phyloP scores from a whole-genome alignment of 2,888 invertebrate genomes.

The Aricia artaxerxes region DNA sequence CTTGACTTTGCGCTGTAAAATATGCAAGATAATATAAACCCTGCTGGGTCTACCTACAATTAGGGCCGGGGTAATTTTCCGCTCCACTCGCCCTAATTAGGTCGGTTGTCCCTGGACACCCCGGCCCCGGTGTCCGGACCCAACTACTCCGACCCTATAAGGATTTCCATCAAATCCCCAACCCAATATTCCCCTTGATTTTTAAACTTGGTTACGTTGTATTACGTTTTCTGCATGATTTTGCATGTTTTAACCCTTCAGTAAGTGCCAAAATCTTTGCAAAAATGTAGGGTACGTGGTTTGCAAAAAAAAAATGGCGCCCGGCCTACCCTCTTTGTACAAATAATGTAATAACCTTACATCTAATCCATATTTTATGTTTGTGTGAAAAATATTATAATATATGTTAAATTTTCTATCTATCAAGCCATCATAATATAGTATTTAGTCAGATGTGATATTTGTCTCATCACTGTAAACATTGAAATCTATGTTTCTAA shows the following conservation, averaged over 20 bases:
- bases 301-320: too few species aligned
- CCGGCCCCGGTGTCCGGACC: slow-evolving; percentile 32
- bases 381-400: too few species aligned
- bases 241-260: neutral
- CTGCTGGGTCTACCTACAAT: slow-evolving; percentile 48
- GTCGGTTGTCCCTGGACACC: slow-evolving; percentile 55
- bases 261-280: too few species aligned
- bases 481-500: too few species aligned
- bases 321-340: too few species aligned
- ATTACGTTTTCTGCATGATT: neutral
- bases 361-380: too few species aligned
- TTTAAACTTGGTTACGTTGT: neutral
- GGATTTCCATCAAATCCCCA: slow-evolving; percentile 24
- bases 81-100: slow-evolving; percentile 71
- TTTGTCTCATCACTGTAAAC: too few species aligned
- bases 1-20: neutral
- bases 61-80: slow-evolving; percentile 70
- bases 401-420: too few species aligned
- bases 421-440: too few species aligned
- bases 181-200: neutral
- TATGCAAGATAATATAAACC: slow-evolving; percentile 17
- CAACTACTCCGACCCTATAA: slow-evolving; percentile 10
- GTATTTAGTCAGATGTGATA: too few species aligned
- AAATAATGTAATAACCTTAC: too few species aligned
- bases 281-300: too few species aligned